These are phyloP conservation scores for Hemiprocne comata DNA, from an alignment of 2,113 vertebrate genomes.

Conservation along the genomic window DNA sequence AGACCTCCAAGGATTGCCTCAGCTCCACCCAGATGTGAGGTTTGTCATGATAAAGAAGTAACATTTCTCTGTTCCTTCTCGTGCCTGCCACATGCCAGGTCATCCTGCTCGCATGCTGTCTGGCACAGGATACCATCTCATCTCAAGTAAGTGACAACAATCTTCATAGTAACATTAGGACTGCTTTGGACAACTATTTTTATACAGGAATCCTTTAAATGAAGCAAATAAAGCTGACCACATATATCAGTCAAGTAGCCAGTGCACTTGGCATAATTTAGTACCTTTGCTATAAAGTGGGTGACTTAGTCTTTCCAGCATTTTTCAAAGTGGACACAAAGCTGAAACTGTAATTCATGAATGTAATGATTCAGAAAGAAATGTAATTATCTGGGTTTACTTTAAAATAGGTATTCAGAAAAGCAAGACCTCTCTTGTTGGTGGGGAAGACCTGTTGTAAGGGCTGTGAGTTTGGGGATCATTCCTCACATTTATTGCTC, in stretches of 20 bases:
- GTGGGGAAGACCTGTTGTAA: neutral
- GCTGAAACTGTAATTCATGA: neutral
- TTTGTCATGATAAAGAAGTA: neutral
- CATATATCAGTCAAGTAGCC: neutral
- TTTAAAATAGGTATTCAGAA: neutral
- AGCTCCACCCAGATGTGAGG: neutral
- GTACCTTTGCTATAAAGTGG: neutral
- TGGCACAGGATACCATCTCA: neutral
- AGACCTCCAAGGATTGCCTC: neutral
- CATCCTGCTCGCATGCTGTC: neutral
- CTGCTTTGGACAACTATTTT: neutral
- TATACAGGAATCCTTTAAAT: neutral
- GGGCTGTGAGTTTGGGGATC: neutral
- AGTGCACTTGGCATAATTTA: neutral
- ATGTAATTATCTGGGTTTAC: neutral
- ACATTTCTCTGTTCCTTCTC: neutral
- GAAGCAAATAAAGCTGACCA: neutral
- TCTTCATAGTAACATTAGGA: neutral
- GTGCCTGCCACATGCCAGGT: neutral
- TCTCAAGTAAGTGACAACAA: neutral
- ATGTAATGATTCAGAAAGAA: neutral
- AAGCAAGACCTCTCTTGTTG: neutral
- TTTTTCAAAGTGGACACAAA: neutral
- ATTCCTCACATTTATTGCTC: neutral
- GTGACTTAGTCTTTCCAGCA: neutral